Evolutionary conservation across 2,888 invertebrate genomes (phyloP), one percentile per base, ranked within the genome.

Genomic region (Cremastinae sp.): DNA sequence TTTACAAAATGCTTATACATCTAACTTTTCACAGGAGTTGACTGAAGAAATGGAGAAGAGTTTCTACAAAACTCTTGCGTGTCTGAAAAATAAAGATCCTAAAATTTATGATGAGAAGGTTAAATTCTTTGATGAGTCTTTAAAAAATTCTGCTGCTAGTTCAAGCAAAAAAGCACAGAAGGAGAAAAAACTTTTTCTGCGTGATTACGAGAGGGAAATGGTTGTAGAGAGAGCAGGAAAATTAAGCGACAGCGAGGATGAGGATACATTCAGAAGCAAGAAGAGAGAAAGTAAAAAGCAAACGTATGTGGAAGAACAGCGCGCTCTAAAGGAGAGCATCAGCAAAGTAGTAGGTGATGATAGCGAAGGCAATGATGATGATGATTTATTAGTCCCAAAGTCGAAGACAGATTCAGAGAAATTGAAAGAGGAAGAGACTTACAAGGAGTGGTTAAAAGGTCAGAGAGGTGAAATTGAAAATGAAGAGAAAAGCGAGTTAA

Each of bases 41-140:
- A 90, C 93, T 0, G 92, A 94, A 82, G 92, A 94, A 79, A 90
- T 94, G 55, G 98, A 98, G 85, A 94, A 95, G 81, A 94, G 96
- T 79, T 99, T 99, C 90, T 93, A 96, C 49, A 95, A 95, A 90
- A 95, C 98, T 0, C 90, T 98, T 1, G 92, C 97, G 0, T 94
- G 94, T 61, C 90, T 99, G 53, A 98, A 98, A 88, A 95, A 93
- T 53, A 96, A 96, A 86, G 96, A 98, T 90, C 96, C 98, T 0
- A 92, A 93, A 81, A 97, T 98, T 78, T 98, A 98, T 89, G 94
- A 98, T 85, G 92, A 94, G 45, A 91, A 92, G 65, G 92, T 92
- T 35, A 92, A 91, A 64, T 96, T 96, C 85, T 97, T 96, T 90
- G 90, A 91, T 0, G 75, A 82, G 7, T 55, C 61, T 10, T 75